Percentiles rank a stretch among this genome's conserved stretches.
phyloP scores from a whole-genome alignment of 2,113 vertebrate species.

The Sminthopsis crassicaudata region DNA sequence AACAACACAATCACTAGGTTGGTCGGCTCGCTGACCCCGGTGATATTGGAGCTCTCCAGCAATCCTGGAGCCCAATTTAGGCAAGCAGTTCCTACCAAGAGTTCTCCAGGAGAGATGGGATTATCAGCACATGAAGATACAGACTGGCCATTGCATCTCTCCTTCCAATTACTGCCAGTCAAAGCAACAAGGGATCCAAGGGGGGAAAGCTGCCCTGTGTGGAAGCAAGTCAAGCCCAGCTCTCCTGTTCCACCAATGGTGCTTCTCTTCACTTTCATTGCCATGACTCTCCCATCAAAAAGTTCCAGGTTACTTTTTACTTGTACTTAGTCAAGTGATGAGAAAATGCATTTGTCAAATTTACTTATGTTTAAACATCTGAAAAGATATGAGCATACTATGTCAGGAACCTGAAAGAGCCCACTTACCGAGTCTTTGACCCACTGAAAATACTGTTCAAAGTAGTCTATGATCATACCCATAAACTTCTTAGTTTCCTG shows the following conservation, averaged over 20 bases:
- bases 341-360: background rate
- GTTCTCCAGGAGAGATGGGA: background rate
- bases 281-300: rapidly evolving
- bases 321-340: background rate
- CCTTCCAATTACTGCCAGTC: background rate
- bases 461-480: conserved; percentile 89
- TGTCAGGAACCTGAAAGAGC: background rate
- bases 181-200: background rate
- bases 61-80: background rate
- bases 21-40: background rate
- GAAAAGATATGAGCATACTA: background rate
- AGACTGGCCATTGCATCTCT: background rate
- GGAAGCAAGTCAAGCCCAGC: background rate
- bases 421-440: conserved; percentile 91
- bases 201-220: background rate
- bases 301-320: background rate
- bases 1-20: too few relatives aligned
- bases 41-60: background rate
- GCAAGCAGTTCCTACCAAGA: background rate
- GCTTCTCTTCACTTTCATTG: background rate
- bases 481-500: conserved; percentile 91
- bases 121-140: background rate
- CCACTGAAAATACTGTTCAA: conserved; percentile 92
- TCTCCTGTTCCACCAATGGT: background rate
- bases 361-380: conserved; percentile 2